Evolutionary conservation across 2,113 vertebrate genomes (phyloP), one percentile per base, ranked within the genome.

Genomic region (Gambusia affinis): DNA sequence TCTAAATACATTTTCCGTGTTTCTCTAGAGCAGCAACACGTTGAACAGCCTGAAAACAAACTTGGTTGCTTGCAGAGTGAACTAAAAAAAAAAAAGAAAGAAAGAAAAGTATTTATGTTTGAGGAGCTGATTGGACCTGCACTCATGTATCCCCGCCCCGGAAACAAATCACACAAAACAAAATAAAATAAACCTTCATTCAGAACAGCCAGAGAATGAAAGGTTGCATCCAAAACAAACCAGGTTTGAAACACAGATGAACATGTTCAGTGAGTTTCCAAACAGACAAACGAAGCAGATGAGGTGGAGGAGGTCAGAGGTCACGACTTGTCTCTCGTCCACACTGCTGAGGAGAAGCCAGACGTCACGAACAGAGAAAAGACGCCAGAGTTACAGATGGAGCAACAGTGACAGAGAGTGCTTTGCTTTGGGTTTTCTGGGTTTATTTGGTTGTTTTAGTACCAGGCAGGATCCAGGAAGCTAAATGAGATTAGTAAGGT

Each of bases 401-500:
- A 67, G 63, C 73, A 60, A 78, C 65, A 39, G 64, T n/a, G 73
- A 68, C 19, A 29, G 94, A 94, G 92, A 91, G 89, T 84, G 92
- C 92, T 4, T 85, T 79, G 94, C 89, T 90, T 86, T 82, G 78
- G 79, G 78, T 82, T 77, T 65, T 31, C 47, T 68, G n/a, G 66
- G 28, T 51, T 63, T 77, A 81, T 87, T 19, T 73, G 35, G 74
- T 73, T 37, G 35, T 93, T 98, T 98, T 98, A 98, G 96, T 98
- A 96, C 91, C 94, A 96, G 89, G 88, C 84, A 83, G 88, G 79
- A 90, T 57, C 88, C 86, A 72, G 90, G 91, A 92, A 91, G 90
- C 95, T 93, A 93, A 95, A 97, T 96, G 96, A 94, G 94, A 97
- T 98, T 97, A 97, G 92, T 95, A 89, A 91, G 93, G 83, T 73